These are phyloP conservation scores for Mermis nigrescens DNA, from an alignment of 2,888 invertebrate species.

Conservation along the genomic window DNA sequence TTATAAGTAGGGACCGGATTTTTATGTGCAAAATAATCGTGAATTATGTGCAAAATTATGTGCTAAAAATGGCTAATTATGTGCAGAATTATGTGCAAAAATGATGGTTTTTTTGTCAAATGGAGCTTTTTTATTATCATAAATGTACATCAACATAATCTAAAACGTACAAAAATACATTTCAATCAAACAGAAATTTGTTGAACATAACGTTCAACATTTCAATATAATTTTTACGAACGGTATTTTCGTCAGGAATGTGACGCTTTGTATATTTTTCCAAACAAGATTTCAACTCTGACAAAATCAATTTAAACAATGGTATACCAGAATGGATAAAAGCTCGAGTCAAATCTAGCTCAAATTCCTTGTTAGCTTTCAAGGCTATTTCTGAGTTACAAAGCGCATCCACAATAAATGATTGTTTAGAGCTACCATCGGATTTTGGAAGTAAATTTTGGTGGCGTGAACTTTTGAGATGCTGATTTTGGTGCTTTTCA, in stretches of 20 bases:
- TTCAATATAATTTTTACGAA: neutral
- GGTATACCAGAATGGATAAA: neutral
- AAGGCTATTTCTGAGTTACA: neutral
- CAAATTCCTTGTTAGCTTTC: neutral
- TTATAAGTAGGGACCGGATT: no score
- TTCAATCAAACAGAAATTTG: no score
- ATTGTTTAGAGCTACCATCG: neutral
- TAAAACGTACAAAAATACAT: no score
- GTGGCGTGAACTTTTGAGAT: neutral
- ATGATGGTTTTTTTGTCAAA: no score
- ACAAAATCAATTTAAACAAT: neutral
- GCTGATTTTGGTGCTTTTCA: neutral
- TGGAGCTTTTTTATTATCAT: no score
- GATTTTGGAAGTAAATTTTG: neutral
- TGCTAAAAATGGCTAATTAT: no score
- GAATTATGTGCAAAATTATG: no score
- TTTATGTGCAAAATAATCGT: no score
- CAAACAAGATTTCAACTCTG: neutral
- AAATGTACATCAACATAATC: no score
- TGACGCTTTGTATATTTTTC: neutral
- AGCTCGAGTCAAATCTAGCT: neutral
- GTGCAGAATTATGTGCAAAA: no score
- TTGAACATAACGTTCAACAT: no score
- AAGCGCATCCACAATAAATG: neutral
- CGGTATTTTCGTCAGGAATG: neutral